A percentile compares a stretch with the other conserved stretches of the same genome.
These are phyloP conservation scores for Tanypteryx hageni DNA, from an alignment of 2,888 invertebrate genomes.

Conservation along the genomic window DNA sequence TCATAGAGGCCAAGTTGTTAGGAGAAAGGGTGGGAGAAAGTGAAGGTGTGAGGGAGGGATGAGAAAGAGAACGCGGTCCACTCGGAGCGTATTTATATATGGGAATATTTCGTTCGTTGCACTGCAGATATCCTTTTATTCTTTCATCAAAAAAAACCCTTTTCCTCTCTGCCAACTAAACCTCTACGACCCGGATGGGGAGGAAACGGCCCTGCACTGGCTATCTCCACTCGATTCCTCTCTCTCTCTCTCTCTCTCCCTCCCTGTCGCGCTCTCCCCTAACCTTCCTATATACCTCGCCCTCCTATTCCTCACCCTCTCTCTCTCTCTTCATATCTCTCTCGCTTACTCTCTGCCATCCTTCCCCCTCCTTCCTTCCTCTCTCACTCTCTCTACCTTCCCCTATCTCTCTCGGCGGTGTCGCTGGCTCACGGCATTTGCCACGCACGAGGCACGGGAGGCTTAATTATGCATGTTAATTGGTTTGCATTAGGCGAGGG, in stretches of 20 bases:
- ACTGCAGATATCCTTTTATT: conserved; percentile 23
- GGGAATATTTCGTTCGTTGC: conserved; percentile 34
- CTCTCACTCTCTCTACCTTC: background rate
- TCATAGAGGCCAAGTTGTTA: background rate
- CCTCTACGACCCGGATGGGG: no score
- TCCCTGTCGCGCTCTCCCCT: background rate
- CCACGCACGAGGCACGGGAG: conserved; percentile 61
- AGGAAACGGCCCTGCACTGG: no score
- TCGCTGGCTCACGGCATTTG: conserved; percentile 62
- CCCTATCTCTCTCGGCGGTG: conserved; percentile 10
- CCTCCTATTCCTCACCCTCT: background rate
- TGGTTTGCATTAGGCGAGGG: conserved; percentile 70
- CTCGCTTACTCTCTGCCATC: background rate
- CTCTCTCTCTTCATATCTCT: background rate
- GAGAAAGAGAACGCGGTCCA: conserved; percentile 66
- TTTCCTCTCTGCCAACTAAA: background rate
- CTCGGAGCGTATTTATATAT: background rate
- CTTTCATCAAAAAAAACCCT: conserved; percentile 28
- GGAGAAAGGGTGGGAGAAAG: conserved; percentile 67
- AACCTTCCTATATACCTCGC: no score
- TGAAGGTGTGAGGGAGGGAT: conserved; percentile 68
- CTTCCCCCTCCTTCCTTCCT: background rate
- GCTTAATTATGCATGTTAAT: conserved; percentile 69
- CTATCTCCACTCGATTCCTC: background rate
- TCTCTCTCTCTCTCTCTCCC: background rate